Percentiles rank a stretch among this genome's conserved stretches.
phyloP scores from a whole-genome alignment of 2,888 invertebrate species.

The Drosophila basisetae region DNA sequence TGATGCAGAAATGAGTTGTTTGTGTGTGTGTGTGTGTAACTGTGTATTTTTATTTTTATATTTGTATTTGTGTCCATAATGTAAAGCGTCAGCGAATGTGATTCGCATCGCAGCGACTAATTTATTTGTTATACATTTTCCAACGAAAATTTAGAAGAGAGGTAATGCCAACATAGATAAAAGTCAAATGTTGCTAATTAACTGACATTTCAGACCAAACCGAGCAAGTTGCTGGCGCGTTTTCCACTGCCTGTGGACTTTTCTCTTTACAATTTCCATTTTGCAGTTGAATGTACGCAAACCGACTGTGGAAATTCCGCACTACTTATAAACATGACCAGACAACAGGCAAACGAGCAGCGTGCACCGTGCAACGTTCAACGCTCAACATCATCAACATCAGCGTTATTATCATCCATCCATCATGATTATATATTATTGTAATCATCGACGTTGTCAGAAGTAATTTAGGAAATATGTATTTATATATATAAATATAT shows the following conservation, averaged over 20 bases:
- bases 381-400: constrained; percentile 40
- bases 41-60: constrained; percentile 1
- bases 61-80: constrained; percentile 33
- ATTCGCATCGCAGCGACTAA: constrained; percentile 36
- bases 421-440: constrained; percentile 49
- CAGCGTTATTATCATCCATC: constrained; percentile 46
- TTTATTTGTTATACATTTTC: constrained; percentile 65
- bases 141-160: constrained; percentile 71
- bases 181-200: constrained; percentile 75
- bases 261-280: constrained; percentile 59
- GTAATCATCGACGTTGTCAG: constrained; percentile 65
- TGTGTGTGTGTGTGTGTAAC: background rate
- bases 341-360: constrained; percentile 17
- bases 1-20: constrained; percentile 64
- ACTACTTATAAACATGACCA: constrained; percentile 71
- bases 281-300: constrained; percentile 75
- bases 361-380: constrained; percentile 29
- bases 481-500: constrained; percentile 1
- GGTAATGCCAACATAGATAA: constrained; percentile 50
- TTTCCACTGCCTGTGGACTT: constrained; percentile 58
- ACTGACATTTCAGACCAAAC: constrained; percentile 50
- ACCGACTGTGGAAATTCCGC: constrained; percentile 77
- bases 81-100: constrained; percentile 39
- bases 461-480: constrained; percentile 71
- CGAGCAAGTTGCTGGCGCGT: constrained; percentile 57